These are phyloP conservation scores for Diglossa cyanea DNA, from an alignment of 2,797 vertebrate genomes.

Conservation along the genomic window DNA sequence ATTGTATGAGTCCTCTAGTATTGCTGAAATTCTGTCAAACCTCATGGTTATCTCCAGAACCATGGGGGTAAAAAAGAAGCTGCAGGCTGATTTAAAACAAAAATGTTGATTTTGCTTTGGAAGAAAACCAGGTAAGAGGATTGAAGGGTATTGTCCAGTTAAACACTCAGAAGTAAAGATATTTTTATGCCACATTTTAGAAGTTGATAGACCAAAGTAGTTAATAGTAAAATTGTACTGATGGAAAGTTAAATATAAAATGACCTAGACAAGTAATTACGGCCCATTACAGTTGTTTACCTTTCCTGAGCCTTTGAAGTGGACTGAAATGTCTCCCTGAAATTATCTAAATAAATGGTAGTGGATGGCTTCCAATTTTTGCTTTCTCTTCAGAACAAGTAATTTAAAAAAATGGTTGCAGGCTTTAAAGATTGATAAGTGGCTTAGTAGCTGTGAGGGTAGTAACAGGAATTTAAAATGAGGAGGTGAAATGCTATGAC, in stretches of 20 bases:
- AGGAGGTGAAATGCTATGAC: not conserved
- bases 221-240: not conserved
- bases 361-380: not conserved
- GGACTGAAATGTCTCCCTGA: not conserved
- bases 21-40: not conserved
- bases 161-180: not conserved
- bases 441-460: not conserved
- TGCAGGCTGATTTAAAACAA: not conserved
- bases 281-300: not conserved
- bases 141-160: not conserved
- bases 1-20: not conserved
- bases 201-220: not conserved
- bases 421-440: not conserved
- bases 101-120: not conserved
- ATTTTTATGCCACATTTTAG: not conserved
- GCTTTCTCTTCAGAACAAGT: not conserved
- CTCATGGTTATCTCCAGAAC: not conserved
- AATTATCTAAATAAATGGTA: not conserved
- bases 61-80: not conserved
- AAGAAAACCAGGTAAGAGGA: not conserved
- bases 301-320: not conserved
- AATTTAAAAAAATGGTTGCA: not conserved
- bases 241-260: not conserved
- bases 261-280: not conserved
- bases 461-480: not conserved